Percentiles rank a stretch among this genome's conserved stretches.
Conservation (phyloP, 2,888 invertebrate species). For the Digitonthophagus gazella region DNA sequence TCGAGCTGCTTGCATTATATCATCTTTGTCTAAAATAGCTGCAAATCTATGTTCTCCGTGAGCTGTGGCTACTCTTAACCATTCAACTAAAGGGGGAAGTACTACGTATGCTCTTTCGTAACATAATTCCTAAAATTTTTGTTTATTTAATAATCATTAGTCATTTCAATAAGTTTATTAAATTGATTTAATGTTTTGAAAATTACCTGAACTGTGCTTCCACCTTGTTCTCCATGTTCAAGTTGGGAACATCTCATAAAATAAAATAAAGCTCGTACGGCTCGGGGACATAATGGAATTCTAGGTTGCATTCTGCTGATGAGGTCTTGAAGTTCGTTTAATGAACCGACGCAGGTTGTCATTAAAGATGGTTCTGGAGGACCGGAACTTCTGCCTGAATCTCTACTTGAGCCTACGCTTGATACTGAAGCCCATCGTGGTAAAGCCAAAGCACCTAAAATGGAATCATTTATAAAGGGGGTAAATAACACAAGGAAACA, state of each 20-base stretch:
- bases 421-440: constrained; percentile 69
- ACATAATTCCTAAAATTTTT: constrained; percentile 71
- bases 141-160: constrained; percentile 5
- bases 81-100: constrained; percentile 86
- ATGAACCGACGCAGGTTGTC: constrained; percentile 86
- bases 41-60: constrained; percentile 80
- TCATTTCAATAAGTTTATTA: too few relatives aligned
- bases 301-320: constrained; percentile 61
- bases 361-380: constrained; percentile 68
- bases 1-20: constrained; percentile 84
- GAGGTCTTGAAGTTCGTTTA: constrained; percentile 74
- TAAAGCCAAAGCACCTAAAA: constrained; percentile 73
- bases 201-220: constrained; percentile 44
- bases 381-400: constrained; percentile 49
- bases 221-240: constrained; percentile 46
- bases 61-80: constrained; percentile 80
- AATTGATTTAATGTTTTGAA: neutral
- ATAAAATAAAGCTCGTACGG: constrained; percentile 80
- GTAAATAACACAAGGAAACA: neutral
- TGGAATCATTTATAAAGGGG: too few relatives aligned
- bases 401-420: constrained; percentile 52
- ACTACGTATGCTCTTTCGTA: constrained; percentile 87
- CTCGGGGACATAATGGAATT: constrained; percentile 60
- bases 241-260: constrained; percentile 90
- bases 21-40: constrained; percentile 72